phyloP scores from a whole-genome alignment of 1,140 invertebrate species.

The Aphelinus atriplicis region DNA sequence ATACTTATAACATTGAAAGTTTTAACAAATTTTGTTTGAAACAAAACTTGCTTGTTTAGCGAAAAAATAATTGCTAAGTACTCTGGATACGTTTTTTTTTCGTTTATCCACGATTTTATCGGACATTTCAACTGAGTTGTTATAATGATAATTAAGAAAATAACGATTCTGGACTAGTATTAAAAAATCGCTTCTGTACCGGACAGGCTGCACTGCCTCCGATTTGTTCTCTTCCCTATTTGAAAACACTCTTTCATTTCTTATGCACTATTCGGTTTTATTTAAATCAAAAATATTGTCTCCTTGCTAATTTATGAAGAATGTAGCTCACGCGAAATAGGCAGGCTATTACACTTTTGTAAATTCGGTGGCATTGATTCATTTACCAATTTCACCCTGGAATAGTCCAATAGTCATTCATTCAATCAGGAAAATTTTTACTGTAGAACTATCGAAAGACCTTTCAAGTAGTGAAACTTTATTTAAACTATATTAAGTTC shows the following conservation, averaged over 20 bases:
- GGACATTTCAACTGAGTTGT: conserved; percentile 10
- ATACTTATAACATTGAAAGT: too few species aligned
- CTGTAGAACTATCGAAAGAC: too few species aligned
- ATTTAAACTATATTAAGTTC: too few species aligned
- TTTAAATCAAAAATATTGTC: background rate
- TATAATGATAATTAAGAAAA: background rate
- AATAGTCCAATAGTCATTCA: background rate
- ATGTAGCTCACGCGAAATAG: conserved; percentile 29
- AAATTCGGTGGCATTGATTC: conserved; percentile 3
- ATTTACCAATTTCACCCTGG: conserved; percentile 13
- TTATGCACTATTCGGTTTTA: conserved; percentile 13
- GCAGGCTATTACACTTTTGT: conserved; percentile 29
- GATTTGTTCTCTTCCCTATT: background rate
- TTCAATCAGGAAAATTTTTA: too few species aligned
- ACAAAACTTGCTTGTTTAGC: too few species aligned
- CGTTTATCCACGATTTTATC: background rate
- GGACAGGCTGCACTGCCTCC: background rate
- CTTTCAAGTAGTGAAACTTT: too few species aligned
- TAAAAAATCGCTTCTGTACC: conserved; percentile 14
- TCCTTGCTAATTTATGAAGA: background rate
- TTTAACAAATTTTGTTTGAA: too few species aligned
- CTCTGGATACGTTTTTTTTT: too few species aligned
- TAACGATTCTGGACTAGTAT: background rate
- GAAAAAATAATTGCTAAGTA: too few species aligned
- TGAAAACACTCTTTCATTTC: conserved; percentile 3